Evolutionary conservation across 1,140 invertebrate species (phyloP), one percentile per base, ranked within the genome.

Genomic region (Drosophila neocordata): DNA sequence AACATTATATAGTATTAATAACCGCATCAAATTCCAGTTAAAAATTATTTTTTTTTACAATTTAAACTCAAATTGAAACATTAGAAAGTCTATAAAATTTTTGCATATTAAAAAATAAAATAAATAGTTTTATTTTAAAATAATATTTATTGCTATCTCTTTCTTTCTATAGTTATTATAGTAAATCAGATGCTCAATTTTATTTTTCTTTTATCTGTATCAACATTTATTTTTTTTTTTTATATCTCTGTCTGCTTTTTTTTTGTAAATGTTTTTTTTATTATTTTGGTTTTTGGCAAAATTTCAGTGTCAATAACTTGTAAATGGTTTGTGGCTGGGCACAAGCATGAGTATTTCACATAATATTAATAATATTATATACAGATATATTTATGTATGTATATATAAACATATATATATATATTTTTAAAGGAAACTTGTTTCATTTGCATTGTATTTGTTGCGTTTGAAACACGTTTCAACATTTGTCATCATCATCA

Each of bases 291-390:
- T 53, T 55, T 52, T 59, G 31, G 13, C 22, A 20, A 22, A 60
- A 13, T 9, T 63, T 59, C 62, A 74, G 66, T 85, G 81, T 84
- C 81, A 84, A 85, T 84, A 84, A 84, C 81, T 84, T 80, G 57
- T 69, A 73, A 84, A 84, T 73, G 60, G 73, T 59, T 59, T 62
- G 66, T 58, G 24, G 27, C n/a, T 48, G 41, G 15, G 18, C 53
- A 56, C 22, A 57, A 37, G 44, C 44, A 52, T 44, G 12, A 55
- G 69, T 71, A 59, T 20, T 18, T 35, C 65, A 71, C 37, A 61
- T 77, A 64, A 73, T 66, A 63, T 76, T 80, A 56, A 69, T 44
- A 48, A 59, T 62, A 74, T 73, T 53, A 60, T 68, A 44, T 41
- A 41, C 15, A 44, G 2, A 24, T 24, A 24, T 24, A 24, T 24